These are phyloP conservation scores for Helicorthomorpha holstii DNA, from an alignment of 1,140 invertebrate genomes.

Conservation along the genomic window DNA sequence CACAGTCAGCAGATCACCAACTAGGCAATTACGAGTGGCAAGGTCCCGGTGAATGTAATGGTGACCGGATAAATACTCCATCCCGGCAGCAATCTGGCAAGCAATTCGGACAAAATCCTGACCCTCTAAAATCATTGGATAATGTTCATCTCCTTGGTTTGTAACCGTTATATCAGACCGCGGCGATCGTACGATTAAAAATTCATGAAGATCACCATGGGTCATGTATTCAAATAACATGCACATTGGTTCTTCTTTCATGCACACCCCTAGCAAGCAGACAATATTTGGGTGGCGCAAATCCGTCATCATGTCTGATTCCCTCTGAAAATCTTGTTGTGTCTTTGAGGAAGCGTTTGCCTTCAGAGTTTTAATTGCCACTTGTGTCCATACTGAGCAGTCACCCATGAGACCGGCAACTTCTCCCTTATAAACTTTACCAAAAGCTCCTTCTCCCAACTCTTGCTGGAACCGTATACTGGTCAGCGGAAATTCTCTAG, in stretches of 20 bases:
- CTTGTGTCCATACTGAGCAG: constrained; percentile 39
- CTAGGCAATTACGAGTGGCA: constrained; percentile 87
- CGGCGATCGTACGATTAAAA: constrained; percentile 74
- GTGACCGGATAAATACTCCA: constrained; percentile 88
- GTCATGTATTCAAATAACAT: constrained; percentile 96
- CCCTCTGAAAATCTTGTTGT: constrained; percentile 70
- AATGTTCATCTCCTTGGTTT: constrained; percentile 41
- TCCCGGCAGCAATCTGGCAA: constrained; percentile 80
- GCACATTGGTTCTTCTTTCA: constrained; percentile 78
- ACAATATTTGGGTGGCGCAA: constrained; percentile 90
- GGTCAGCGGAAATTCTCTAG: constrained; percentile 40
- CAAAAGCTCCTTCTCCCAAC: constrained; percentile 89
- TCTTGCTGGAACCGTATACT: constrained; percentile 83
- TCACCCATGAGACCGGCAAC: constrained; percentile 34
- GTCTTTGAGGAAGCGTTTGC: constrained; percentile 83
- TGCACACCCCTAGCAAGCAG: constrained; percentile 77
- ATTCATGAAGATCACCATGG: constrained; percentile 86
- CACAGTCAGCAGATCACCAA: constrained; percentile 78
- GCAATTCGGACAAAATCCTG: constrained; percentile 67
- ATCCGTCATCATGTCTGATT: constrained; percentile 81
- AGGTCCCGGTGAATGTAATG: constrained; percentile 95
- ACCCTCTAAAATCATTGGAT: constrained; percentile 47
- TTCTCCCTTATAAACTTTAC: constrained; percentile 89
- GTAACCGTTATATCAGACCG: constrained; percentile 34
- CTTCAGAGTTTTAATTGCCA: constrained; percentile 87